Evolutionary conservation across 2,888 invertebrate genomes (phyloP).

Genomic region (Noctua comes): DNA sequence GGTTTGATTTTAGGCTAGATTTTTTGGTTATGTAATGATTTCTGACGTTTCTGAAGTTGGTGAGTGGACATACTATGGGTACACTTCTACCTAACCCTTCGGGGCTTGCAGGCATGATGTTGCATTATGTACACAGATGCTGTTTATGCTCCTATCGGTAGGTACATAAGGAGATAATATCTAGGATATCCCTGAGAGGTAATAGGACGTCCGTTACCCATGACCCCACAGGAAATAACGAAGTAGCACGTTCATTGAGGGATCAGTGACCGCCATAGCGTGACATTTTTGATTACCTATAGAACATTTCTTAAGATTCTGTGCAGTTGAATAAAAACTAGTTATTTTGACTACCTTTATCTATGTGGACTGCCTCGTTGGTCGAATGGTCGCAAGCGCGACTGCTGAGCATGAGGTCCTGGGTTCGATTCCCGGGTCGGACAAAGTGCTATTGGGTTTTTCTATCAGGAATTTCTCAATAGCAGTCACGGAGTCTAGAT

Average conservation of each 20-base stretch:
- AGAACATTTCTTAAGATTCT: background rate
- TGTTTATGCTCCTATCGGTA: background rate
- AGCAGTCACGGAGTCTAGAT: too few species aligned
- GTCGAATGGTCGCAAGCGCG: too few species aligned
- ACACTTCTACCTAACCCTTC: background rate
- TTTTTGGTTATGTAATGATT: conserved; percentile 11
- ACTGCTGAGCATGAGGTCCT: too few species aligned
- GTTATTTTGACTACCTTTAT: background rate
- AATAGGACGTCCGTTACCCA: background rate
- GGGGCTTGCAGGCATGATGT: background rate
- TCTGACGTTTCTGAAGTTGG: background rate
- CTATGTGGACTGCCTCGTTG: background rate
- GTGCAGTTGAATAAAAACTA: background rate
- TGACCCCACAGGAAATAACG: conserved; percentile 3
- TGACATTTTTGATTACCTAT: background rate
- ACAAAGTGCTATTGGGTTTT: too few species aligned
- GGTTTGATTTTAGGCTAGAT: conserved; percentile 15
- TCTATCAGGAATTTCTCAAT: too few species aligned
- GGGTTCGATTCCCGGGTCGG: too few species aligned
- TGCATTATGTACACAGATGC: background rate
- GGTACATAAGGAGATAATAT: background rate
- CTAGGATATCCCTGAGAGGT: background rate
- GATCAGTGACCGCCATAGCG: background rate
- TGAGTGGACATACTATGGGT: background rate
- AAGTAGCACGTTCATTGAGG: background rate